Evolutionary conservation across 2,797 vertebrate species (phyloP).

Genomic region (Eidolon dupreanum): DNA sequence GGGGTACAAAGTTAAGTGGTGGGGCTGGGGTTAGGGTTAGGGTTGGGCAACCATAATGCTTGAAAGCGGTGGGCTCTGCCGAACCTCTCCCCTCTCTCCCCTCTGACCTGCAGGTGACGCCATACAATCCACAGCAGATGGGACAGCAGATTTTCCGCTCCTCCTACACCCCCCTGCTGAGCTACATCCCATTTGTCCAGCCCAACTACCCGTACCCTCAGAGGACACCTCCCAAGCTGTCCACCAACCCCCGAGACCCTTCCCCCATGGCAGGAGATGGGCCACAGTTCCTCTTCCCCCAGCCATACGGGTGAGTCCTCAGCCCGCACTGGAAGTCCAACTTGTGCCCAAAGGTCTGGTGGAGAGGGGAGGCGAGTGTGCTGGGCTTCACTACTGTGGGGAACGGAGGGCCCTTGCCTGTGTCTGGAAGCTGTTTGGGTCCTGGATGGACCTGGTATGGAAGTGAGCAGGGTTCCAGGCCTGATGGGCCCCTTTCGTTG

Average conservation of each 20-base stretch:
- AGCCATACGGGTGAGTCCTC: conserved; percentile 75
- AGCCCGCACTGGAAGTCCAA: rapidly evolving
- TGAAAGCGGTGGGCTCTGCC: not conserved
- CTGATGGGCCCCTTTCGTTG: not conserved
- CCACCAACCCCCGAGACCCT: conserved; percentile 61
- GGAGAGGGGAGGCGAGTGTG: rapidly evolving
- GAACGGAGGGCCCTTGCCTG: not conserved
- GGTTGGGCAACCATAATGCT: not conserved
- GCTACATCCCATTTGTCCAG: conserved; percentile 75
- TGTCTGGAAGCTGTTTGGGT: not conserved
- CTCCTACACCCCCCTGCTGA: conserved; percentile 68
- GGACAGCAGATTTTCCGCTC: conserved; percentile 78
- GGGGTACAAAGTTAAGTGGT: not conserved
- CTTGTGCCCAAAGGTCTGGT: not conserved
- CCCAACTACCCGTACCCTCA: conserved; percentile 73
- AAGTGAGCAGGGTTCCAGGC: not conserved
- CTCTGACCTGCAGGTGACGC: conserved; percentile 72
- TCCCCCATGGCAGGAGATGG: conserved; percentile 71
- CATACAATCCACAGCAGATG: conserved; percentile 76
- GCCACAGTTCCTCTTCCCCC: conserved; percentile 62
- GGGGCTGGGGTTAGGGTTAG: not conserved
- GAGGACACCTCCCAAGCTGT: conserved; percentile 49
- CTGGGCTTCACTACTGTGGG: rapidly evolving
- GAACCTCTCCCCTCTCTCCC: not conserved
- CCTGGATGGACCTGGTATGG: not conserved